phyloP scores from a whole-genome alignment of 2,888 invertebrate species.

The Cremastinae sp. region DNA sequence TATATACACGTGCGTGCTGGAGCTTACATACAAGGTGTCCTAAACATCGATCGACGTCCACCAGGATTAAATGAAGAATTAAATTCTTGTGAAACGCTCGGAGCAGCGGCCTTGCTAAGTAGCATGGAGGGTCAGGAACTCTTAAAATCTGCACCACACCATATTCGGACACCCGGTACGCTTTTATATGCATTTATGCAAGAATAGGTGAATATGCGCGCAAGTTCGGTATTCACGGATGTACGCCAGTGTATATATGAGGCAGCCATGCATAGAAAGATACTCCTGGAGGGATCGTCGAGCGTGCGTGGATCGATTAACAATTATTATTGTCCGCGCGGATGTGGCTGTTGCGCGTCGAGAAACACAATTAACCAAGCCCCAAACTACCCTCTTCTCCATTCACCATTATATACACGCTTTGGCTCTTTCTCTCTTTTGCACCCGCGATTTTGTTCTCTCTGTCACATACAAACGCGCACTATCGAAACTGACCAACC shows the following conservation, averaged over 20 bases:
- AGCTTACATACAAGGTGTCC: too few relatives aligned
- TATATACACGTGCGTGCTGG: not conserved
- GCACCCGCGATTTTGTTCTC: conserved; percentile 2
- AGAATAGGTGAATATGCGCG: not conserved
- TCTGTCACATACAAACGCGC: conserved; percentile 12
- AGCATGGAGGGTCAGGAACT: too few relatives aligned
- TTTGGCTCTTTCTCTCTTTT: not conserved
- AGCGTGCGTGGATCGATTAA: conserved; percentile 67
- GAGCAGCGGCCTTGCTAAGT: too few relatives aligned
- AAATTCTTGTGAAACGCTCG: too few relatives aligned
- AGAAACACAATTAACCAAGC: conserved; percentile 64
- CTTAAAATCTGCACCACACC: too few relatives aligned
- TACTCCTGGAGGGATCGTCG: conserved; percentile 50
- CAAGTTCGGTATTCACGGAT: too few relatives aligned
- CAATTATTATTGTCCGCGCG: conserved; percentile 67
- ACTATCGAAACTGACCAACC: conserved; percentile 46
- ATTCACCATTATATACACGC: conserved; percentile 14
- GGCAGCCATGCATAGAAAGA: conserved; percentile 37
- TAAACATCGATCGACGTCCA: too few relatives aligned
- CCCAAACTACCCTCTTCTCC: conserved; percentile 48
- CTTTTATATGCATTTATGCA: not conserved
- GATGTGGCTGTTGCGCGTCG: conserved; percentile 65
- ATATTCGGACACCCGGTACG: not conserved
- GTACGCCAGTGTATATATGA: conserved; percentile 19
- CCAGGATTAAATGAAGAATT: too few relatives aligned